phyloP scores from a whole-genome alignment of 92 coral and sea anemone species.

The Phenganax subtilis region DNA sequence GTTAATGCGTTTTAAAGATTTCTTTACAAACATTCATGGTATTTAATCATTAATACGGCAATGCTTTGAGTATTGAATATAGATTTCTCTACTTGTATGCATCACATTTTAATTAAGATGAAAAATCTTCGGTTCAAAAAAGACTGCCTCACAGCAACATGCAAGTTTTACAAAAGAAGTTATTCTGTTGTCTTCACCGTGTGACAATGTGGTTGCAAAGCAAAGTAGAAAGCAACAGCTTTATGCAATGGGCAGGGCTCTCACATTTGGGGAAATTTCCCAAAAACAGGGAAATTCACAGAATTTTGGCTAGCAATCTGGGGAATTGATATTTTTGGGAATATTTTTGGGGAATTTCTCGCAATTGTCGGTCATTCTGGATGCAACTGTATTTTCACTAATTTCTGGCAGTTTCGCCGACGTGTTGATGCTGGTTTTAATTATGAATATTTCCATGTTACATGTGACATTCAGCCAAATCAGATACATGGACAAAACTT shows the following conservation, averaged over 20 bases:
- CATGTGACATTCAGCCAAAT: too few relatives aligned
- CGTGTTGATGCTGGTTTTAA: too few relatives aligned
- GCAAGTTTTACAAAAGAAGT: conserved; percentile 5
- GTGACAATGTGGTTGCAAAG: conserved; percentile 11
- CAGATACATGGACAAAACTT: too few relatives aligned
- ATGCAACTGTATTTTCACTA: too few relatives aligned
- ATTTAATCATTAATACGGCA: not conserved
- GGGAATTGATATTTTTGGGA: too few relatives aligned
- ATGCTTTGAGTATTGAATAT: not conserved
- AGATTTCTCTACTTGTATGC: not conserved
- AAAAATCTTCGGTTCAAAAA: conserved; percentile 9
- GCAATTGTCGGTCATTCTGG: too few relatives aligned
- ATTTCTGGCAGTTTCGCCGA: too few relatives aligned
- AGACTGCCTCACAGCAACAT: not conserved
- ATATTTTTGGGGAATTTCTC: too few relatives aligned
- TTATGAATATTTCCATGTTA: too few relatives aligned
- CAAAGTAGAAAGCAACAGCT: conserved; percentile 21
- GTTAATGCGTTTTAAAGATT: not conserved
- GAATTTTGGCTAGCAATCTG: too few relatives aligned
- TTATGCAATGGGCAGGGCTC: not conserved
- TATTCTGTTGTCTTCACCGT: conserved; percentile 11
- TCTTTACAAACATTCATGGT: not conserved
- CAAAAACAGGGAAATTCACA: too few relatives aligned
- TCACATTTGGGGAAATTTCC: too few relatives aligned
- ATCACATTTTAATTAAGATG: not conserved